These are phyloP conservation scores for Ceratina australensis DNA, from an alignment of 1,140 invertebrate species.

Conservation along the genomic window DNA sequence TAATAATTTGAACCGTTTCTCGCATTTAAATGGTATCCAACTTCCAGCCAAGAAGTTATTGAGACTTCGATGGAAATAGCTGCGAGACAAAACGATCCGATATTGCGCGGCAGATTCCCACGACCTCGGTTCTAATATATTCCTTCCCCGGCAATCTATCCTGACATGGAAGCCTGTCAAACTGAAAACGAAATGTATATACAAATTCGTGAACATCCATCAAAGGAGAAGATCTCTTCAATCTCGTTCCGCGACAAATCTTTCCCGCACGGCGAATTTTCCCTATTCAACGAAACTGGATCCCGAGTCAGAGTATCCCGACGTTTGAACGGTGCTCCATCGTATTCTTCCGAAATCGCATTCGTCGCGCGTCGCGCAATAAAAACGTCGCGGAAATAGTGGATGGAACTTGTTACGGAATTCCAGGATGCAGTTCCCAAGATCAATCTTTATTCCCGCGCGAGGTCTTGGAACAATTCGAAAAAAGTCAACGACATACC, in stretches of 20 bases:
- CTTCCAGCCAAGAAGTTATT: too few relatives aligned
- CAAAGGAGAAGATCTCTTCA: background rate
- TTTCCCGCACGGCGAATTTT: background rate
- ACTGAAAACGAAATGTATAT: background rate
- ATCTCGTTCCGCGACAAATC: background rate
- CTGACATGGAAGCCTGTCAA: background rate
- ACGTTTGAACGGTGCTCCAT: background rate
- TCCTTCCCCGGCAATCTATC: background rate
- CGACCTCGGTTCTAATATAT: conserved; percentile 2
- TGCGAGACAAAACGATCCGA: too few relatives aligned
- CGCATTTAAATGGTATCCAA: too few relatives aligned
- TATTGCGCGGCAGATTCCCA: background rate
- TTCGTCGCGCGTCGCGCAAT: conserved; percentile 16
- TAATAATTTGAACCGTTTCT: too few relatives aligned
- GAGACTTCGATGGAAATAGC: background rate
- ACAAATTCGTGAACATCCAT: conserved; percentile 1
- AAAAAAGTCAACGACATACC: too few relatives aligned
- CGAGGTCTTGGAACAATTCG: too few relatives aligned
- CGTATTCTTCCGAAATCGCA: background rate
- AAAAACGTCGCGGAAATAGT: background rate
- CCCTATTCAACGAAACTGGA: background rate
- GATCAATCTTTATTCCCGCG: too few relatives aligned
- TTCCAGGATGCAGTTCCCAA: background rate
- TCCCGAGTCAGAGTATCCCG: background rate
- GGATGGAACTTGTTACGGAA: conserved; percentile 1